Evolutionary conservation across 2,797 vertebrate genomes (phyloP), one percentile per base, ranked within the genome.

Genomic region (Acanthurus leucopareius): DNA sequence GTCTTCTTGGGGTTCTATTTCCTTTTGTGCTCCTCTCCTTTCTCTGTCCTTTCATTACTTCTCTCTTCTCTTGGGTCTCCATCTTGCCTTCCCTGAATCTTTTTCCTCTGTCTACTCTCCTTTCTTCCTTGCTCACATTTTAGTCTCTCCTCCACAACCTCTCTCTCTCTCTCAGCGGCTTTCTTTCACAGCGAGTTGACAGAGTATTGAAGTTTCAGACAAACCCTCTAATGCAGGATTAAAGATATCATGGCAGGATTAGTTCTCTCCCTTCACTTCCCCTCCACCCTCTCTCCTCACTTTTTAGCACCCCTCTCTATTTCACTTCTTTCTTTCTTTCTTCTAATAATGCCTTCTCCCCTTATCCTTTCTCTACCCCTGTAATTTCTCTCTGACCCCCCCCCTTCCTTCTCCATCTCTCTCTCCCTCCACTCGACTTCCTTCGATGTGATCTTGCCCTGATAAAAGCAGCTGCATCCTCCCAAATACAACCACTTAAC

Each of bases 151-250:
- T 22, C 42, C 54, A 28, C 5, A 15, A 69, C 47, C 13, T 76
- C 47, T 76, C 47, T 57, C 35, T 80, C 69, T 79, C 59, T 67
- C 82, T 86, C 88, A 70, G 76, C 42, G 67, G 76, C 69, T 88
- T 91, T 89, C 87, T 84, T 86, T 88, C 82, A 85, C 89, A 88
- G 88, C 57, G 62, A 87, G 78, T 90, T 91, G 89, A 91, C 91
- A 83, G 79, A 87, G 85, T 89, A 93, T 92, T 92, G 90, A 91
- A 91, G 85, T 91, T 91, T 92, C 89, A 91, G 89, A 91, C 90
- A 88, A 88, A 89, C 87, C 89, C 90, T 93, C 90, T 93, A 94
- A 92, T 93, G 93, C 88, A 72, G 92, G 92, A 93, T 94, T 93
- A 94, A 92, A 89, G 89, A 92, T 92, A 93, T 94, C 91, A 92